Base-by-base conservation (phyloP, 92 coral and sea anemone genomes). In the Nematostella vectensis region DNA sequence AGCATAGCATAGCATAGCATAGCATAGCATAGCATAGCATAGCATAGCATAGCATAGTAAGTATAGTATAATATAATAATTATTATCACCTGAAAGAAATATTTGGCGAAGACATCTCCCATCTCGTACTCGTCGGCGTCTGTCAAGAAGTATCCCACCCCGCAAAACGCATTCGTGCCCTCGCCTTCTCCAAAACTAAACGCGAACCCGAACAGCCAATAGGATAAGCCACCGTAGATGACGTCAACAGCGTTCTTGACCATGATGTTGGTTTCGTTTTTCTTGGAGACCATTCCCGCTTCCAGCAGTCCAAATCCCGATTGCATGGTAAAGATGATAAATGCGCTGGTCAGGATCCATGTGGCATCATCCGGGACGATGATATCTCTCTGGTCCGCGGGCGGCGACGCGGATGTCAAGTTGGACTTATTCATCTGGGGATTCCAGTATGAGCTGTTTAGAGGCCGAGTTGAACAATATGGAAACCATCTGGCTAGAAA, bases 251-350 rank as follows among this genome's bases (percentile, higher is more conserved):
- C 87, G 57, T 83, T 83, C 31, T 83, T 83, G 0, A 77, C 91
- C 91, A 83, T 83, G 42, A 83, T 83, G 31, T 77, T 83, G 9
- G 80, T 62, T 65, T 84, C 94, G 45, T 84, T 84, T 62, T 84
- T 84, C 60, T 68, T 84, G 25, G 94, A 84, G 1, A 79, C 94
- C 71, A 84, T 47, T 1, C 94, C 94, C 10, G 94, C 77, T 48
- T 84, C 94, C 13, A 88, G 71, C 9, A 88, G 79, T 18, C 96
- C 96, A 58, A 88, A 88, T 8, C 96, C 96, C 1, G 96, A 83
- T 50, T 89, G 96, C 96, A 89, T 89, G 28, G 96, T 89, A 55
- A 89, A 89, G 30, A 89, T 89, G 15, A 89, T 89, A 45, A 89
- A 89, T 9, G 96, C 96, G 23, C 88, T 79, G 9, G 96, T 83